Evolutionary conservation across 2,797 vertebrate species (phyloP), one percentile per base, ranked within the genome.

Genomic region (Lutjanus argentimaculatus): DNA sequence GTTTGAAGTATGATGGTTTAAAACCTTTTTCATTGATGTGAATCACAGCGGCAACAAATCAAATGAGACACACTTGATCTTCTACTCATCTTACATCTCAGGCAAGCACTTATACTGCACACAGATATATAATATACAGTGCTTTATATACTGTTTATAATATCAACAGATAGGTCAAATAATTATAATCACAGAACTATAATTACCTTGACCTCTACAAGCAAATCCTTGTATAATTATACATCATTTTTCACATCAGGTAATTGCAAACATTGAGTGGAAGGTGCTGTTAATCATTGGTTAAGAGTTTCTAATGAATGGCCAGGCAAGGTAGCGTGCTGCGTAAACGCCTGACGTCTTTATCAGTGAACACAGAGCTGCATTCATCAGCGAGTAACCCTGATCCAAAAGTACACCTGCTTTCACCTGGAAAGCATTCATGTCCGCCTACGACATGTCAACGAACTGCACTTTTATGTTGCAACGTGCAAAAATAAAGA

Each of bases 331-430:
- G 74, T 69, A 76, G 72, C 72, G 67, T 45, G 36, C 72, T 66
- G 71, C n/a, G 22, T 71, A 64, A 83, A 55, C 36, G 10, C 42
- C 65, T 72, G 67, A 57, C 59, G 63, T 46, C 36, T 84, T 85
- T 78, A 89, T 88, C 88, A 84, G 80, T 22, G 56, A 87, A 83
- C 66, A 91, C 88, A 91, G 89, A 83, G 76, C 43, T 66, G 83
- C 76, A 91, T 92, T 93, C 88, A 92, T 81, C 65, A 40, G 74
- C 68, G 64, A 57, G 64, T 57, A 68, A 61, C 74, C 52, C 67
- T 83, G 77, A 80, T 78, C 61, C 56, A 67, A 66, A 81, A 19
- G 48, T 71, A 63, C 65, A 77, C 78, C 73, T 57, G 72, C 62
- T 74, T 83, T 83, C 77, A 82, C 79, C 67, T 72, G 73, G 70